Conservation (phyloP, 2,888 invertebrate genomes). For the Acanthopleura granulata region DNA sequence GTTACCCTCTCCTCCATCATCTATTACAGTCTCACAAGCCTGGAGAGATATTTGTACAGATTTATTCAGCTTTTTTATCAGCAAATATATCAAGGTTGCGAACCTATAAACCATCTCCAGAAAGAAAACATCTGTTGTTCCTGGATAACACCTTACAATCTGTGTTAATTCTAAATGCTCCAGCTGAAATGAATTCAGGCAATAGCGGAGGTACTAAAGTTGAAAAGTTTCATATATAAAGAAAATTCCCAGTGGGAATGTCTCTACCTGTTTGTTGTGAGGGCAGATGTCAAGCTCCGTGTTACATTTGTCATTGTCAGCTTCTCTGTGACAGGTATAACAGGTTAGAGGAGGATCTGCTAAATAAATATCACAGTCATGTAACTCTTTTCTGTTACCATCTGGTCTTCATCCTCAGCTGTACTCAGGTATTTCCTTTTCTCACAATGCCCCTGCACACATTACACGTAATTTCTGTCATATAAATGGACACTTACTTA, state of each 20-base stretch:
- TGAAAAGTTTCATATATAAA: too few species aligned
- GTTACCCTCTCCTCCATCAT: neutral
- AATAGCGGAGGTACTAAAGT: too few species aligned
- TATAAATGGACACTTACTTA: too few species aligned
- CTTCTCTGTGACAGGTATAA: conserved; percentile 1
- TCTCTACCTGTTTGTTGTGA: conserved; percentile 9
- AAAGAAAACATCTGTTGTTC: neutral
- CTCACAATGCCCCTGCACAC: too few species aligned
- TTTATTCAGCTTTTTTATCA: too few species aligned
- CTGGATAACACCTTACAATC: neutral
- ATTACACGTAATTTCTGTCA: too few species aligned
- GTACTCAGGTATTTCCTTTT: too few species aligned
- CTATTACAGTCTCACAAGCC: conserved; percentile 7
- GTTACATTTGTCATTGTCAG: neutral
- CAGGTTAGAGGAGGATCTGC: neutral
- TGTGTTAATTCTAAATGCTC: neutral
- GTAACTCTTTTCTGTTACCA: too few species aligned
- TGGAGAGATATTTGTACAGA: neutral
- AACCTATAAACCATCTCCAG: neutral
- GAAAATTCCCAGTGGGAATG: neutral
- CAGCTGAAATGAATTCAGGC: neutral
- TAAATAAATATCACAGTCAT: too few species aligned
- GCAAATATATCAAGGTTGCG: too few species aligned
- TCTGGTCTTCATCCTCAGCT: too few species aligned
- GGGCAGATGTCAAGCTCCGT: neutral